Evolutionary conservation across 92 coral and sea anemone species (phyloP).

Genomic region (Desmophyllum pertusum): DNA sequence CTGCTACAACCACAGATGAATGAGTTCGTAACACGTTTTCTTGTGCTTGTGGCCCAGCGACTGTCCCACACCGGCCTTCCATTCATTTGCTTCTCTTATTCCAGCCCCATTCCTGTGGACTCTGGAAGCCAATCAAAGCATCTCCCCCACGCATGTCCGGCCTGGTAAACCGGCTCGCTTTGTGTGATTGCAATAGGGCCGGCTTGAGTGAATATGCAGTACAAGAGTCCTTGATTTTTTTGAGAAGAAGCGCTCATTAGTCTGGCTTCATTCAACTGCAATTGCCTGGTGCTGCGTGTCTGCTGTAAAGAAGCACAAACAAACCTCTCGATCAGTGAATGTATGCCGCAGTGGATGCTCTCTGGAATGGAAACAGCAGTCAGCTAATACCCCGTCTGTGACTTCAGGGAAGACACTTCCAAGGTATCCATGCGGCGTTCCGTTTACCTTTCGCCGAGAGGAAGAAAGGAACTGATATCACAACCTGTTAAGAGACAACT

Average conservation of each 20-base stretch:
- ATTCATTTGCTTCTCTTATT: slow-evolving; percentile 35
- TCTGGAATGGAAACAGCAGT: not conserved
- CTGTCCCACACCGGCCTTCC: slow-evolving; percentile 65
- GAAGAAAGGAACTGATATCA: slow-evolving; percentile 47
- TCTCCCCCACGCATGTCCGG: slow-evolving; percentile 21
- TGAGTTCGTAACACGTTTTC: slow-evolving; percentile 41
- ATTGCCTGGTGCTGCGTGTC: not conserved
- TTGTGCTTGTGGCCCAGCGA: slow-evolving; percentile 45
- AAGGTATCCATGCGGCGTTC: slow-evolving; percentile 54
- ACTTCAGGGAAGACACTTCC: slow-evolving; percentile 43
- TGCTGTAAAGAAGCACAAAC: slow-evolving; percentile 49
- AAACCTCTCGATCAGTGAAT: slow-evolving; percentile 14
- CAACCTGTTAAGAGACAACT: slow-evolving; percentile 61
- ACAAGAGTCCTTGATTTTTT: slow-evolving; percentile 13
- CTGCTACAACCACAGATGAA: slow-evolving; percentile 57
- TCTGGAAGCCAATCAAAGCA: slow-evolving; percentile 9
- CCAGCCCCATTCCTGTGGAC: slow-evolving; percentile 41
- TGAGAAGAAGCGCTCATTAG: slow-evolving; percentile 27
- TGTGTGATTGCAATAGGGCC: slow-evolving; percentile 49
- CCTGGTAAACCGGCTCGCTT: slow-evolving; percentile 41
- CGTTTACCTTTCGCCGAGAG: slow-evolving; percentile 55
- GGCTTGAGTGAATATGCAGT: slow-evolving; percentile 53
- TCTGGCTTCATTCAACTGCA: not conserved
- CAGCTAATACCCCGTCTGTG: slow-evolving; percentile 31
- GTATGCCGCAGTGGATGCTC: not conserved